phyloP scores from a whole-genome alignment of 1,140 invertebrate genomes.

The Drosophila obscura region DNA sequence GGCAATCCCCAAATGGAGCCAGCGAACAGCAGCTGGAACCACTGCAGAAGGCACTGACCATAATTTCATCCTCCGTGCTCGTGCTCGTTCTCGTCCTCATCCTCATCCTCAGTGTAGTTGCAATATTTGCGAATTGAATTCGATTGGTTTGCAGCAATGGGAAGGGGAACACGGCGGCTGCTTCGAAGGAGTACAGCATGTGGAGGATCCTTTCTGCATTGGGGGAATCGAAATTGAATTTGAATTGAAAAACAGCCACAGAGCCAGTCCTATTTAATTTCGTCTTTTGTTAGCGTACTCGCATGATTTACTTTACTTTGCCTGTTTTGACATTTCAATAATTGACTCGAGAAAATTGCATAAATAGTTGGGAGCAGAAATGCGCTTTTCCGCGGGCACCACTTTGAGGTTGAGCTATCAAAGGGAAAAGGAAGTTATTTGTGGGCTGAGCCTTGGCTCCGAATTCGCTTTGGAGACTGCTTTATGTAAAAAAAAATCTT shows the following conservation, averaged over 20 bases:
- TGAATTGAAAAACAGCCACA: slow-evolving; percentile 55
- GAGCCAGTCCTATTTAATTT: slow-evolving; percentile 24
- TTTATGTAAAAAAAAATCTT: no score
- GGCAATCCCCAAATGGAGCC: slow-evolving; percentile 36
- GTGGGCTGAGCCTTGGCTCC: no score
- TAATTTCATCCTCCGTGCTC: slow-evolving; percentile 57
- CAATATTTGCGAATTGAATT: slow-evolving; percentile 71
- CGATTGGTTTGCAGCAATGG: slow-evolving; percentile 30
- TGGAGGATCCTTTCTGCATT: slow-evolving; percentile 26
- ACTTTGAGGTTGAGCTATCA: slow-evolving; percentile 6
- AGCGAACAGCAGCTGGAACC: slow-evolving; percentile 41
- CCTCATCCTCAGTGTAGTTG: slow-evolving; percentile 33
- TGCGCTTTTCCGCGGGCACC: slow-evolving; percentile 12
- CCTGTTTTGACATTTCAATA: not conserved
- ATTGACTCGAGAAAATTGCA: slow-evolving; percentile 20
- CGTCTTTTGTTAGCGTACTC: slow-evolving; percentile 6
- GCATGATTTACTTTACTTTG: slow-evolving; percentile 17
- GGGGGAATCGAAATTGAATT: slow-evolving; percentile 72
- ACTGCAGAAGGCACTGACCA: slow-evolving; percentile 55
- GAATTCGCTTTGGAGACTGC: no score
- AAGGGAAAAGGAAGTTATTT: not conserved
- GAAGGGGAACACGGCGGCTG: not conserved
- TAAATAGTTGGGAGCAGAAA: slow-evolving; percentile 1
- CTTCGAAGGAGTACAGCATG: not conserved
- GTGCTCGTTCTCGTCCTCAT: slow-evolving; percentile 6